Percentiles rank a stretch among this genome's conserved stretches.
Evolutionary conservation across 2,113 vertebrate species (phyloP).

Genomic region (Phyllostomus hastatus): DNA sequence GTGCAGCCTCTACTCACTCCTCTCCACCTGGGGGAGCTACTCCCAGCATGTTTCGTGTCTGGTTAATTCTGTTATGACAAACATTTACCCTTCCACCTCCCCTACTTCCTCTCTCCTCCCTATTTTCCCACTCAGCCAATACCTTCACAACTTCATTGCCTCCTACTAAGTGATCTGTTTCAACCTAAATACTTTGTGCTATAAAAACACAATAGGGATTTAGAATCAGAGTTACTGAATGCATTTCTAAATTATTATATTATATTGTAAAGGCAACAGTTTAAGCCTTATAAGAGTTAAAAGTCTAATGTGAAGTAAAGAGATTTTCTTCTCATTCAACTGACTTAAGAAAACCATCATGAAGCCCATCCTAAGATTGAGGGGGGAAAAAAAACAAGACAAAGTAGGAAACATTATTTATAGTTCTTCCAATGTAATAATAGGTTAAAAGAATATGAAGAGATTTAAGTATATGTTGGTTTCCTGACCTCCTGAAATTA

Average conservation of each 20-base stretch:
- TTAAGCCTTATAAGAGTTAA: neutral
- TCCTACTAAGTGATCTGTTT: slow-evolving; percentile 2
- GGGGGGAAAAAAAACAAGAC: slow-evolving; percentile 19
- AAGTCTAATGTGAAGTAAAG: slow-evolving; percentile 22
- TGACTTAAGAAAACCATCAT: slow-evolving; percentile 19
- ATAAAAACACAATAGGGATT: slow-evolving; percentile 22
- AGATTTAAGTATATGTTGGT: slow-evolving; percentile 41
- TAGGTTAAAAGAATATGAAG: slow-evolving; percentile 25
- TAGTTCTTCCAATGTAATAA: neutral
- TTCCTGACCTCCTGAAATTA: slow-evolving; percentile 48
- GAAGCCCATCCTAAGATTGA: slow-evolving; percentile 23
- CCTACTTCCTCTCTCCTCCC: neutral
- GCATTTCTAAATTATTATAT: neutral
- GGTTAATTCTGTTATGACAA: neutral
- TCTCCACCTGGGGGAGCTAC: neutral
- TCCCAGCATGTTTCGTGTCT: neutral
- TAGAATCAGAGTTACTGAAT: slow-evolving; percentile 8
- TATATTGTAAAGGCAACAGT: neutral
- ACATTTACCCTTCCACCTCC: neutral
- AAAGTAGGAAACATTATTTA: slow-evolving; percentile 21
- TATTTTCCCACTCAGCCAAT: neutral
- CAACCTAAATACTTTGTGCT: neutral
- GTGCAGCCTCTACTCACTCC: neutral
- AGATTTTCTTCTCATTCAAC: slow-evolving; percentile 7
- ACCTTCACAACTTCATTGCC: neutral